Base-by-base conservation (phyloP, 2,797 vertebrate species). In the Silurus lanzhouensis region DNA sequence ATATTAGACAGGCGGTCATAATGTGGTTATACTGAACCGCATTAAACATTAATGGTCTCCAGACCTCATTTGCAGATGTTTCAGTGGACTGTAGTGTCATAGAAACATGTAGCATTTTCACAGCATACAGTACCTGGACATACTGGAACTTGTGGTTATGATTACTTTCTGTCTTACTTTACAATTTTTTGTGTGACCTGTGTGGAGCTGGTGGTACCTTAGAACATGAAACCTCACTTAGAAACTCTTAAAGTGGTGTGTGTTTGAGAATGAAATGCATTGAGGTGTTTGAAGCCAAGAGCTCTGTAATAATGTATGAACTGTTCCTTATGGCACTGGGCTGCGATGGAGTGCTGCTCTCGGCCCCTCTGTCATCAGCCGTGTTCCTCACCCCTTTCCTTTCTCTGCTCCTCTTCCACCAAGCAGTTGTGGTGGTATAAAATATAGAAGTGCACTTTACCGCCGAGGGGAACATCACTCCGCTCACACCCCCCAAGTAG, bases 231-330 rank as follows among this genome's bases (percentile, higher is more conserved):
- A 57, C 60, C 60, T 81, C 68, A 64, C 77, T 27, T 48, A 55
- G 55, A 66, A 64, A 84, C n/a, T 68, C 74, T 81, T 60, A 15
- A 25, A 1, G 38, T 46, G 17, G 15, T 64, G 31, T 77, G 48
- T 52, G 48, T 4, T 3, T 10, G 58, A 44, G 82, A 76, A 10
- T 60, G 55, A 70, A 64, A 38, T 25, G 66, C 31, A 38, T 46
- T 5, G 55, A 85, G 75, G 83, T 75, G 78, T 86, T 84, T 81
- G 81, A 85, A 88, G 90, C 88, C 81, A 82, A 58, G 38, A 75
- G 58, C 75, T 67, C 70, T 81, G 81, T 60, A 84, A 84, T 75
- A 68, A 78, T 63, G 44, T 12, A 83, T 67, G 79, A 75, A 55
- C 52, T 44, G 58, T 60, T 55, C 44, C n/a, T 44, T 38, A 17